A percentile compares a stretch with the other conserved stretches of the same genome.
Conservation (phyloP, 2,888 invertebrate genomes). For the Lordiphosa andalusiaca region DNA sequence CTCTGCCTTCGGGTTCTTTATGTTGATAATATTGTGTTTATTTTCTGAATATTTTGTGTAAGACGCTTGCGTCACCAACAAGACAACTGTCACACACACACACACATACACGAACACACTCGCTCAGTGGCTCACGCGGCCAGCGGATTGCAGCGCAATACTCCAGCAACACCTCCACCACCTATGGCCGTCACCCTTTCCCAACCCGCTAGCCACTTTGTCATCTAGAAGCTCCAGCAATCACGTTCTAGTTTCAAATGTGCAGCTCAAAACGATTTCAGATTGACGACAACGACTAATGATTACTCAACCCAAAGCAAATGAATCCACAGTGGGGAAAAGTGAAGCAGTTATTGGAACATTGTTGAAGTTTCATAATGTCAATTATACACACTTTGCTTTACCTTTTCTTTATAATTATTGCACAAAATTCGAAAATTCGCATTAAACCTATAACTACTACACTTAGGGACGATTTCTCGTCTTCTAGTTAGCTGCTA, state of each 20-base stretch:
- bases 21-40: conserved; percentile 24
- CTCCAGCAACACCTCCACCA: conserved; percentile 1
- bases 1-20: conserved; percentile 9
- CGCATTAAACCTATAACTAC: too few species aligned
- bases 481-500: too few species aligned
- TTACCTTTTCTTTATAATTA: too few species aligned
- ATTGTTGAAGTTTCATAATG: too few species aligned
- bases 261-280: conserved; percentile 57
- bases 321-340: too few species aligned
- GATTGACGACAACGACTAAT: conserved; percentile 41
- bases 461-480: too few species aligned
- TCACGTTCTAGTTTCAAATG: conserved; percentile 65
- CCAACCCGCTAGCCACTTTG: conserved; percentile 2
- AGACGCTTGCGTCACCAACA: conserved; percentile 40
- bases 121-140: conserved; percentile 18
- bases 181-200: background rate
- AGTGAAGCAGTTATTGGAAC: too few species aligned
- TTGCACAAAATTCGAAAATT: too few species aligned
- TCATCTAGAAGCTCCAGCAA: conserved; percentile 27
- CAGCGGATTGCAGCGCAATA: conserved; percentile 18
- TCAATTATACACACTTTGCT: too few species aligned
- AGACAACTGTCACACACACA: conserved; percentile 25
- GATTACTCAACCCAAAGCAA: conserved; percentile 54
- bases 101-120: conserved; percentile 8
- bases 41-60: conserved; percentile 38